These are phyloP conservation scores for Pachypanchax playfairii DNA, from an alignment of 2,113 vertebrate species.

Conservation along the genomic window DNA sequence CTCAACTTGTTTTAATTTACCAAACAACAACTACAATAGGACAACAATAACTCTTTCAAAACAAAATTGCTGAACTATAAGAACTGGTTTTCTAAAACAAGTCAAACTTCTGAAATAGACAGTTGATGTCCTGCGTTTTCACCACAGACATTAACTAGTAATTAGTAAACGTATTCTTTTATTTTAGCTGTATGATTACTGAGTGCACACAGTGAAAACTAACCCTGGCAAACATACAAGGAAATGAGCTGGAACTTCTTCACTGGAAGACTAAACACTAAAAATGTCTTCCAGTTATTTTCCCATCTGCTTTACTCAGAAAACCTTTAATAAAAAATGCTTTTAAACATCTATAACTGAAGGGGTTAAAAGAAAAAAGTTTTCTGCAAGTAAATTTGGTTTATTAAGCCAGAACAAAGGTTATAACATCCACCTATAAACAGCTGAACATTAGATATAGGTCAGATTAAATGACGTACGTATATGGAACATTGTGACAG, in stretches of 20 bases:
- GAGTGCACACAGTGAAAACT: not conserved
- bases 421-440: not conserved
- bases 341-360: no score
- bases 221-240: not conserved
- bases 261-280: not conserved
- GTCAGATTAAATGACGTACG: conserved; percentile 6
- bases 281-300: not conserved
- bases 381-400: not conserved
- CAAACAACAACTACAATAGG: not conserved
- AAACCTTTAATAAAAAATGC: no score
- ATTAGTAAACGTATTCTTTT: conserved; percentile 1
- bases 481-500: not conserved
- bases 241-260: not conserved
- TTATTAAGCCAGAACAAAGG: not conserved
- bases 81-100: conserved; percentile 6
- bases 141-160: not conserved
- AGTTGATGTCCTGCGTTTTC: conserved; percentile 3
- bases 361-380: not conserved
- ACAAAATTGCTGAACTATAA: not conserved
- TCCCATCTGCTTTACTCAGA: not conserved
- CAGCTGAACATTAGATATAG: not conserved
- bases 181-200: not conserved
- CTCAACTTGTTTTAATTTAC: conserved; percentile 1
- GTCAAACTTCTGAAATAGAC: not conserved
- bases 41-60: not conserved